Evolutionary conservation across 2,113 vertebrate genomes (phyloP), one percentile per base, ranked within the genome.

Genomic region (Seriola quinqueradiata): DNA sequence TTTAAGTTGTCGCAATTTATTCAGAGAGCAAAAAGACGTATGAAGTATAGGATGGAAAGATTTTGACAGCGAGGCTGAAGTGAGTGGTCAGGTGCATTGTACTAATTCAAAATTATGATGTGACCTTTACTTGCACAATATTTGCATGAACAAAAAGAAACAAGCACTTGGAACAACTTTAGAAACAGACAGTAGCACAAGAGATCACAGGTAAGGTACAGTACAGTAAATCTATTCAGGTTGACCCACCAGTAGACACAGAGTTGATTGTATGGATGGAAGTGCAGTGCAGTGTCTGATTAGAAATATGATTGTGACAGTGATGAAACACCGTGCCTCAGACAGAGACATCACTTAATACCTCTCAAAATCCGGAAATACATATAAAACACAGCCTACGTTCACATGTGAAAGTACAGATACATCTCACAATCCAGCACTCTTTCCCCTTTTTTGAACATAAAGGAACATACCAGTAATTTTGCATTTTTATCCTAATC

Each of bases 141-240:
- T 71, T 6, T 46, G 38, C 19, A 21, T 72, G 1, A 68, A 59
- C 44, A 48, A 38, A 60, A 67, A 52, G 5, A 66, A 46, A 57
- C 16, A 36, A 50, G 32, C 13, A 11, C 25, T 36, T 17, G 11
- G 16, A 75, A 50, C 36, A 69, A 52, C 36, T 71, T 60, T 21
- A 46, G 36, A 60, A 70, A 59, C 50, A 44, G 21, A 38, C 21
- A 64, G 25, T 9, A 48, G 5, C n/a, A 21, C 44, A 65, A 25
- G 38, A 70, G 12, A 23, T 81, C 77, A 70, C 34, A 65, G 65
- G 74, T 75, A 28, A 63, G 40, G 40, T 11, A 42, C 40, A 42
- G 55, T 70, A 70, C 52, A 81, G 70, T 59, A 64, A 58, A 57
- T 76, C 5, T 48, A 17, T 71, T 71, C 25, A 34, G 44, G 23